Conservation (phyloP, 1,140 invertebrate species). For the Oppia nitens region DNA sequence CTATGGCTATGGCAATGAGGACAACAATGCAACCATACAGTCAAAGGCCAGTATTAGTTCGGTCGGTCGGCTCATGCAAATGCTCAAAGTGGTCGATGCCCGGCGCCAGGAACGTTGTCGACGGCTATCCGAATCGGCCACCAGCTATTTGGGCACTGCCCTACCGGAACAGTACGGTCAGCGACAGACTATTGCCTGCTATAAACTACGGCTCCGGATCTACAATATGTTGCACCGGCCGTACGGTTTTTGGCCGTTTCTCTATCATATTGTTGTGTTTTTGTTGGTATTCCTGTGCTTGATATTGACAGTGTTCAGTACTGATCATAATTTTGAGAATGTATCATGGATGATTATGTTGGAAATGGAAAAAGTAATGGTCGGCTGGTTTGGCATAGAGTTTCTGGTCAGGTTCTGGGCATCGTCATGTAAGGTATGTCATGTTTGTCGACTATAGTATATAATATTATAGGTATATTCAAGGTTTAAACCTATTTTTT, state of each 20-base stretch:
- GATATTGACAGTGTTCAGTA: slow-evolving; percentile 63
- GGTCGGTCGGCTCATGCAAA: background rate
- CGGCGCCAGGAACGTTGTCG: background rate
- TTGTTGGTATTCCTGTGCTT: slow-evolving; percentile 60
- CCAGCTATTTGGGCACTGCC: background rate
- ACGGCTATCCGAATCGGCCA: no score
- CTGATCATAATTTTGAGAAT: slow-evolving; percentile 49
- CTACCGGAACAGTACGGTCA: background rate
- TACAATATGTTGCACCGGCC: no score
- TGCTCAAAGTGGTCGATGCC: background rate
- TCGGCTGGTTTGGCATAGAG: slow-evolving; percentile 75
- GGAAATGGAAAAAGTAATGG: slow-evolving; percentile 63
- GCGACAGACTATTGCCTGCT: no score
- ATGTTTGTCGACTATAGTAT: no score
- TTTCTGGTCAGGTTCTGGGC: slow-evolving; percentile 71
- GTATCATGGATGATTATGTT: slow-evolving; percentile 52
- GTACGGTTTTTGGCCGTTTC: no score
- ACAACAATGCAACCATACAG: no score
- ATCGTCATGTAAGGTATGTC: slow-evolving; percentile 54
- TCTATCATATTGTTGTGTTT: slow-evolving; percentile 11
- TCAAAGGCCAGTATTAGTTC: background rate
- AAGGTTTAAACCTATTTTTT: no score
- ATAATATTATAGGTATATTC: no score
- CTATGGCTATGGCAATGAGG: no score
- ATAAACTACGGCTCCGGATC: no score